Evolutionary conservation across 1,140 invertebrate species (phyloP).

Genomic region (Ylistrum balloti): DNA sequence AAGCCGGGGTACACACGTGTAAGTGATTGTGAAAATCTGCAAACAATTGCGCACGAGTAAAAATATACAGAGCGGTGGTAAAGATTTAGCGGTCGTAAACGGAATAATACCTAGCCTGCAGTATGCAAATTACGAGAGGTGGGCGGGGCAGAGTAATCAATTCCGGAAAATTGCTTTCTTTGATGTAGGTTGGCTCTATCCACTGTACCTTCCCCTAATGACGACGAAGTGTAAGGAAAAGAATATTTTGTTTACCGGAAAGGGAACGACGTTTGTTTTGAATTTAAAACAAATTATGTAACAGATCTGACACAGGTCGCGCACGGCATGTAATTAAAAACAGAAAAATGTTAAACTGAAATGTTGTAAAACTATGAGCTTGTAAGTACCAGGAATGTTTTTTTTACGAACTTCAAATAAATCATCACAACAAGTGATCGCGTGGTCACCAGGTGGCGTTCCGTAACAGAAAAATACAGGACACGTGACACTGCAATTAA

Average conservation of each 20-base stretch:
- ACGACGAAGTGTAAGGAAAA: conserved; percentile 12
- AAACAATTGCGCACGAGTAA: conserved; percentile 24
- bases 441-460: conserved; percentile 23
- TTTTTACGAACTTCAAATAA: not conserved
- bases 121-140: conserved; percentile 36
- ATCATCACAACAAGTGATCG: conserved; percentile 14
- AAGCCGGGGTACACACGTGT: conserved; percentile 13
- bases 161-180: conserved; percentile 38
- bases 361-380: not conserved
- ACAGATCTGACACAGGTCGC: conserved; percentile 7
- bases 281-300: conserved; percentile 36
- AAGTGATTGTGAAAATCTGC: conserved; percentile 28
- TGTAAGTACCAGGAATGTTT: conserved; percentile 30
- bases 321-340: conserved; percentile 5
- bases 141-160: conserved; percentile 36
- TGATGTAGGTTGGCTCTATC: conserved; percentile 10
- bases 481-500: conserved; percentile 1
- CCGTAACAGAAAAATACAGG: not conserved
- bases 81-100: conserved; percentile 27
- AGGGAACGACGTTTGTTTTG: conserved; percentile 4
- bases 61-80: conserved; percentile 28
- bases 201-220: conserved; percentile 31
- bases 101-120: conserved; percentile 25
- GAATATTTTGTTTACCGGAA: conserved; percentile 10
- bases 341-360: conserved; percentile 35